Percentiles rank a stretch among this genome's conserved stretches.
phyloP scores from a whole-genome alignment of 2,113 vertebrate genomes.

The Cololabis saira region DNA sequence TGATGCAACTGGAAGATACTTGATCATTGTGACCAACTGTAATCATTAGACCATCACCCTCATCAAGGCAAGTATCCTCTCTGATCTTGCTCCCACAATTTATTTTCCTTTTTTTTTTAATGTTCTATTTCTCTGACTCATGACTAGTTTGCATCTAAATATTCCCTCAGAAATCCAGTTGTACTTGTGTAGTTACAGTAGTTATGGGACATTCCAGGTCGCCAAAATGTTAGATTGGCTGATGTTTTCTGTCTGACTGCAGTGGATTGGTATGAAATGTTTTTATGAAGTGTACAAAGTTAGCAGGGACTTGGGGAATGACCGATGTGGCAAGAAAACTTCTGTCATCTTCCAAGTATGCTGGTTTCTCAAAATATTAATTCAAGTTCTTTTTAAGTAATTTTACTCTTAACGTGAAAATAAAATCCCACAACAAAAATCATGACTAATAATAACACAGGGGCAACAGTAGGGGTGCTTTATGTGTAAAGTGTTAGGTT shows the following conservation, averaged over 20 bases:
- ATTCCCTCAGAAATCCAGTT: conserved; percentile 76
- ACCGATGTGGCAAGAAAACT: conserved; percentile 52
- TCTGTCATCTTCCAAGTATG: conserved; percentile 51
- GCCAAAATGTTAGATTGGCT: conserved; percentile 41
- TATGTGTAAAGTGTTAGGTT: conserved; percentile 45
- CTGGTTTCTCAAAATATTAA: conserved; percentile 34
- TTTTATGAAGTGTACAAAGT: conserved; percentile 49
- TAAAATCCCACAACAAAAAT: conserved; percentile 42
- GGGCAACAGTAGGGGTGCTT: conserved; percentile 29
- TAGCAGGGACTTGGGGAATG: conserved; percentile 48
- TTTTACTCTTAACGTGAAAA: conserved; percentile 10
- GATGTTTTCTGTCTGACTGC: conserved; percentile 44
- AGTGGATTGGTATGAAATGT: conserved; percentile 57
- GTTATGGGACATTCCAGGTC: conserved; percentile 68
- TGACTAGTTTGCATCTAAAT: conserved; percentile 84
- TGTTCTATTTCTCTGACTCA: conserved; percentile 71
- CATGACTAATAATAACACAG: conserved; percentile 26
- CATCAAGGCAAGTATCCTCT: conserved; percentile 75
- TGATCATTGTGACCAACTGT: conserved; percentile 96
- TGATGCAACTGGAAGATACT: conserved; percentile 91
- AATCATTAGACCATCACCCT: conserved; percentile 84
- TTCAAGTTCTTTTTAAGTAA: conserved; percentile 6
- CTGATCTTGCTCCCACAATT: conserved; percentile 58
- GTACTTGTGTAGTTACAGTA: conserved; percentile 42
- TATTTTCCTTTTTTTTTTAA: conserved; percentile 49